phyloP scores from a whole-genome alignment of 30 jellyfish, hydroid and myxozoan genomes.

The Turritopsis rubra region DNA sequence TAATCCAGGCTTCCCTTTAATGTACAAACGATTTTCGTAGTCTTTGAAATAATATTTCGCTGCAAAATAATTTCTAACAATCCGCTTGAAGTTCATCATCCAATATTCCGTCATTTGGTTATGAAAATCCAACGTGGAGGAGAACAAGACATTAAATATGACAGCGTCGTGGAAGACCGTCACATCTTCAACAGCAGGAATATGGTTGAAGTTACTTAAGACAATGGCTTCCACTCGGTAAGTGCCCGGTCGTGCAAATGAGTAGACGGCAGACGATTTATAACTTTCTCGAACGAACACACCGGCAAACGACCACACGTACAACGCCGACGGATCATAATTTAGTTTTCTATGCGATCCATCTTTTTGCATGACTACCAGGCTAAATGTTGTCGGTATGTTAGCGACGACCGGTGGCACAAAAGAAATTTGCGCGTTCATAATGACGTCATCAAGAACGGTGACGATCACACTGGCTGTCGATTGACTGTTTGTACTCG shows the following conservation, averaged over 20 bases:
- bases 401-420: constrained; percentile 17
- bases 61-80: background rate
- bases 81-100: background rate
- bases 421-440: constrained; percentile 11
- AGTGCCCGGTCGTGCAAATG: background rate
- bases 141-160: background rate
- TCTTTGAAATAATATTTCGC: background rate
- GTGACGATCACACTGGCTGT: constrained; percentile 29
- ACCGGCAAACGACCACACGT: constrained; percentile 9
- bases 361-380: background rate
- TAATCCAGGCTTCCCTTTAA: background rate
- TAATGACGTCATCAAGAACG: background rate
- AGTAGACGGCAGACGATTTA: background rate
- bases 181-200: background rate
- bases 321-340: background rate
- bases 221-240: constrained; percentile 4
- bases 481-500: constrained; percentile 42
- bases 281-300: background rate
- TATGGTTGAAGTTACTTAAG: background rate
- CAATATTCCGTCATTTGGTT: background rate
- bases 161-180: constrained; percentile 6
- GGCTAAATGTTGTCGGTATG: background rate
- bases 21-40: background rate
- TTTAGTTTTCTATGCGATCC: constrained; percentile 10
- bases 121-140: background rate